Percentiles rank a stretch among this genome's conserved stretches.
phyloP scores from a whole-genome alignment of 2,797 vertebrate species.

The Poliocrania exsul region DNA sequence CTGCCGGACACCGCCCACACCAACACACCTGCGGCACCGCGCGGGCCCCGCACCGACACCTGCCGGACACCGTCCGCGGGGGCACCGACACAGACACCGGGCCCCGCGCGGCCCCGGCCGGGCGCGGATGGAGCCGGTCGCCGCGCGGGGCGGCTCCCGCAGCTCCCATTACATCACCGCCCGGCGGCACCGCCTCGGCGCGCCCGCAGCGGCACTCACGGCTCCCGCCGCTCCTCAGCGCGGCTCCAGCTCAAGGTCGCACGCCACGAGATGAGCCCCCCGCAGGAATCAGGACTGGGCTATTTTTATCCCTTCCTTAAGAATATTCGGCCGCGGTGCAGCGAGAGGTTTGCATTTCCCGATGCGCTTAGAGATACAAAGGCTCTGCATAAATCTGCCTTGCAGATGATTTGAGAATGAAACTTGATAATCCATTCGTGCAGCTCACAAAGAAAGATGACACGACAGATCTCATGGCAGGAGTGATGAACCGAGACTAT shows the following conservation, averaged over 20 bases:
- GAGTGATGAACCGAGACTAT: not conserved
- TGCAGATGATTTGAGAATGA: not conserved
- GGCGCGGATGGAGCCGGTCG: too few relatives aligned
- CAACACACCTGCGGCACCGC: not conserved
- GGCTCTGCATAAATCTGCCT: not conserved
- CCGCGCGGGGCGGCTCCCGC: too few relatives aligned
- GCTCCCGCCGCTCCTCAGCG: accelerated
- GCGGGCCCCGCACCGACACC: not conserved
- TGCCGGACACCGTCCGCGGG: too few relatives aligned
- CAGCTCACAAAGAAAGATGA: not conserved
- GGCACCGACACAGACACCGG: too few relatives aligned
- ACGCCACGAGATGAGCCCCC: accelerated
- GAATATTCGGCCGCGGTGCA: not conserved
- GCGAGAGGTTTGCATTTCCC: not conserved
- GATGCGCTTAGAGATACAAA: not conserved
- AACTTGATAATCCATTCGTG: not conserved
- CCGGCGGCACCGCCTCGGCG: not conserved
- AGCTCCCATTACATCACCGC: not conserved
- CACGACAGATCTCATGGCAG: not conserved
- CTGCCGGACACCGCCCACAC: too few relatives aligned
- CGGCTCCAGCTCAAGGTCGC: accelerated
- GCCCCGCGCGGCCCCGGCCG: too few relatives aligned
- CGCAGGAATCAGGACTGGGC: not conserved
- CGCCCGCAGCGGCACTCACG: not conserved
- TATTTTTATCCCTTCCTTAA: not conserved